A percentile compares a stretch with the other conserved stretches of the same genome.
Conservation (phyloP, 2,113 vertebrate genomes). For the Lamprologus sp. region DNA sequence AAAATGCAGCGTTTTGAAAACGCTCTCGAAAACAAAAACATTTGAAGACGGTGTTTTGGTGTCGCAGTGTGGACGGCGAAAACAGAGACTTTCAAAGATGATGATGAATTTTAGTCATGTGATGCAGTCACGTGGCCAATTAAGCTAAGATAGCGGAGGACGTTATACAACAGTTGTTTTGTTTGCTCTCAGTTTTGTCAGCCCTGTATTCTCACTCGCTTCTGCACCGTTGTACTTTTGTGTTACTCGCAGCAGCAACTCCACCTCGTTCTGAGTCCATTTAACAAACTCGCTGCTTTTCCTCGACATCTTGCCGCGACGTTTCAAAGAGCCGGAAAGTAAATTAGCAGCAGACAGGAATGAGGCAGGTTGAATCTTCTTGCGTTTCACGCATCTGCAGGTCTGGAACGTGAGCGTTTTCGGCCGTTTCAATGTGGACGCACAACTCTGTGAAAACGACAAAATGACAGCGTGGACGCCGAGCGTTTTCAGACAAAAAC, state of each 20-base stretch:
- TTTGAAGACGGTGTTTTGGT: background rate
- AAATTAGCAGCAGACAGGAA: fast-evolving
- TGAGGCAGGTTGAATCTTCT: background rate
- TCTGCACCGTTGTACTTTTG: fast-evolving
- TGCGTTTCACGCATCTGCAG: background rate
- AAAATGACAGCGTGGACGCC: fast-evolving
- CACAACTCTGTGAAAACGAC: background rate
- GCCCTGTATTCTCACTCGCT: background rate
- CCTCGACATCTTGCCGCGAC: fast-evolving
- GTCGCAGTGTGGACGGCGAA: background rate
- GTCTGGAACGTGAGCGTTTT: fast-evolving
- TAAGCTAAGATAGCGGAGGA: fast-evolving
- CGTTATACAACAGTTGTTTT: fast-evolving
- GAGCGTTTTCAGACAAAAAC: background rate
- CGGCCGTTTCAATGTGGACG: fast-evolving
- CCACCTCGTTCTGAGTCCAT: fast-evolving
- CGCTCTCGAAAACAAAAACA: fast-evolving
- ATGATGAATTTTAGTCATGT: background rate
- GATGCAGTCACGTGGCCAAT: background rate
- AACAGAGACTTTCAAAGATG: background rate
- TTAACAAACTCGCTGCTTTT: background rate
- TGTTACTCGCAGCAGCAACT: fast-evolving
- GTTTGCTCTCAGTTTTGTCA: background rate
- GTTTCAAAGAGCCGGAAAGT: background rate
- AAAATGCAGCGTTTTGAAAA: background rate